Evolutionary conservation across 2,888 invertebrate species (phyloP).

Genomic region (Thelaira solivaga): DNA sequence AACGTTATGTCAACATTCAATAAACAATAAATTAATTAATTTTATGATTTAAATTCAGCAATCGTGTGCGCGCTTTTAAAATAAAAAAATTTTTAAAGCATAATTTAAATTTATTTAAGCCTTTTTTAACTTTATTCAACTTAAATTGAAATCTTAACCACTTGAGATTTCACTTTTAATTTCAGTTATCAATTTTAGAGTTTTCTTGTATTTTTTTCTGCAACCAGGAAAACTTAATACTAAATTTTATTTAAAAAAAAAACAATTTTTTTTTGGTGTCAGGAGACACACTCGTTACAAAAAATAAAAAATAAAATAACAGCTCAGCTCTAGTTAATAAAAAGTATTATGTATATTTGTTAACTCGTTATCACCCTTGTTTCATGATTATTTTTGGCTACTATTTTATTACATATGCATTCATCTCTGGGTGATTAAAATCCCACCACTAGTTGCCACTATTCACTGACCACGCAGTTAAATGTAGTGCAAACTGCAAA

Average conservation of each 20-base stretch:
- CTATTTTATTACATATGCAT: constrained; percentile 56
- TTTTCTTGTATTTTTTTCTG: neutral
- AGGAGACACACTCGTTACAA: neutral
- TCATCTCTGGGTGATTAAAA: constrained; percentile 47
- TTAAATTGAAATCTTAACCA: constrained; percentile 48
- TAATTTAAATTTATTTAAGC: neutral
- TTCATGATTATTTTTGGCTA: constrained; percentile 55
- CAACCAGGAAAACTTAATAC: constrained; percentile 45
- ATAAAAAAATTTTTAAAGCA: neutral
- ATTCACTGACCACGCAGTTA: constrained; percentile 59
- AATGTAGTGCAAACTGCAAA: constrained; percentile 56
- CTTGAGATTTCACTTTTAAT: constrained; percentile 61
- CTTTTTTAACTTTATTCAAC: neutral
- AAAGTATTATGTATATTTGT: constrained; percentile 57
- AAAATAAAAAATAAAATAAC: neutral
- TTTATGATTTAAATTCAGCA: constrained; percentile 53
- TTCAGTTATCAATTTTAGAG: constrained; percentile 44
- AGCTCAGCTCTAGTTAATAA: constrained; percentile 17
- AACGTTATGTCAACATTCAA: constrained; percentile 61
- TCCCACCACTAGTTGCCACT: constrained; percentile 45
- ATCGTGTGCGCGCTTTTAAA: constrained; percentile 23
- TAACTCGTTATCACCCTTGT: constrained; percentile 63
- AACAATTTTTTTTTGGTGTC: constrained; percentile 1
- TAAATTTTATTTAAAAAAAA: constrained; percentile 8
- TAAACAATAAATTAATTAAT: constrained; percentile 62